Base-by-base conservation (phyloP, 2,797 vertebrate species). In the Enteromius afrohamiltoni region DNA sequence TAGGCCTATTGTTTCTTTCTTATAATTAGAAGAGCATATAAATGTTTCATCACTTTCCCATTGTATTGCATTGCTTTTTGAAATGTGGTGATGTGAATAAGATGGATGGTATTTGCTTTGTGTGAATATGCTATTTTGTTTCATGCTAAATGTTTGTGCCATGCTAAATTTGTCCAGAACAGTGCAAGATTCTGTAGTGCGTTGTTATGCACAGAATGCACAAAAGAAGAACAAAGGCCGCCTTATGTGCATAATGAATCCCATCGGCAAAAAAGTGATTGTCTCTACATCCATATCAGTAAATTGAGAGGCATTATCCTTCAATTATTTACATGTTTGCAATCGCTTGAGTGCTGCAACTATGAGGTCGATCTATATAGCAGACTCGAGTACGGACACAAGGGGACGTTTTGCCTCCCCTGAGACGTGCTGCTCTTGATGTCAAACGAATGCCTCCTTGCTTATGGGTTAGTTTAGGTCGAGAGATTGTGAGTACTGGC, bases 401-500 rank as follows among this genome's bases (percentile, higher is more conserved):
- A 21, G 51, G 70, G 23, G 69, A 37, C 37, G 16, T 62, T 60
- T 37, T 49, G 19, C 29, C 11, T 86, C 85, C 31, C 78, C 16
- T 47, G 62, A 79, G 84, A 68, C 62, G 47, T 1, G 10, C n/a
- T 75, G 51, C 42, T 74, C 58, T 75, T 85, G 29, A 64, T 47
- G 53, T 65, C 34, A 83, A 53, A 68, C 62, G 68, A 85, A 86
- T 73, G 77, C 62, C 34, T 87, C 3, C 29, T 76, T 86, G 75
- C 62, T 77, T 78, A 37, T 2, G 8, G 74, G 42, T 77, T 79
- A 34, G 62, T 82, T 65, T 29, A 74, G 76, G 82, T 86, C 55
- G 34, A 80, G 55, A 86, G 45, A 62, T 81, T 23, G 26, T 21
- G 26, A 77, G 53, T 53, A 42, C 8, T 31, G 68, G 64, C 79